Evolutionary conservation across 2,888 invertebrate genomes (phyloP), one percentile per base, ranked within the genome.

Genomic region (Epicampocera succincta): DNA sequence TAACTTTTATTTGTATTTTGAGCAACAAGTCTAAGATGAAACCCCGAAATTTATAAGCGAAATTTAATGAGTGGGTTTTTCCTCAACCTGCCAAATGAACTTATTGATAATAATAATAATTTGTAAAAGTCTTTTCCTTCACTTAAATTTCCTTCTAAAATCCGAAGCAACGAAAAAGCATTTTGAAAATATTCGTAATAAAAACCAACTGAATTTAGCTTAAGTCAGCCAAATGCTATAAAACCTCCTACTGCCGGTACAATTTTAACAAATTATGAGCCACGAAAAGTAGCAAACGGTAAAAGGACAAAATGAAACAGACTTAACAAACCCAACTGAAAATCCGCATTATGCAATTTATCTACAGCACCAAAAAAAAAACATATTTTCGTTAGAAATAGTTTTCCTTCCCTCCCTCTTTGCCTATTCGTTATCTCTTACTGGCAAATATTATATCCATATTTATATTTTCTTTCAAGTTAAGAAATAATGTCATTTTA

Each of bases 261-360:
- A 68, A 68, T 42, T 77, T 81, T 50, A 73, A 77, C 72, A 81
- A 81, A 73, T 81, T 68, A 73, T 73, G 68, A 77, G 73, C 56
- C 72, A 48, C 66, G 61, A 50, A 77, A 61, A 65, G 25, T 52
- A 65, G 4, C 25, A 15, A n/a, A 21, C 29, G 40, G n/a, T 15
- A 46, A 54, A 46, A 56, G n/a, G n/a, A 48, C 12, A 25, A 66
- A 63, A 44, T 56, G 50, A 78, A 78, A 78, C 66, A 66, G 65
- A 66, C 33, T 9, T 42, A 58, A 60, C 56, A 21, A 63, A 48
- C 19, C 29, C 54, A 69, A 15, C 50, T 68, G 9, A 50, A 68
- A 63, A 61, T 54, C 61, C 56, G 38, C 75, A 68, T 60, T 44
- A 78, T 33, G 15, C 42, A 60, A 72, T 78, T 65, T 72, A 66